Base-by-base conservation (phyloP, 2,797 vertebrate species). In the Prunella strophiata region DNA sequence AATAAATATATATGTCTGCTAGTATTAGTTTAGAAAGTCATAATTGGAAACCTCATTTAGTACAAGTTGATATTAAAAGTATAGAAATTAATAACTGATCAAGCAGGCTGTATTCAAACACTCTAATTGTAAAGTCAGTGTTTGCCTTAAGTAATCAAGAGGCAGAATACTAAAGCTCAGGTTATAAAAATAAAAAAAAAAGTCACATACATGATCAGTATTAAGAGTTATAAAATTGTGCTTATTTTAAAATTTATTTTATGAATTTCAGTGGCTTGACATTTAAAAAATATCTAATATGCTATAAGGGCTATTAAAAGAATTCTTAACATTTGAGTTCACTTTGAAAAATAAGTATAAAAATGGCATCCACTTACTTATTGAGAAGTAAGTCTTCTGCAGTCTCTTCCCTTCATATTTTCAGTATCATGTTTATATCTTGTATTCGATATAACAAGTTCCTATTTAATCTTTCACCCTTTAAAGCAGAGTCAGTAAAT, bases 251-350 rank as follows among this genome's bases (percentile, higher is more conserved):
- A 91, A 93, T 51, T n/a, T 50, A 74, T 88, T 89, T 83, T 88
- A 70, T 88, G 55, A 71, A 32, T 81, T 94, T 89, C 57, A 82
- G 40, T 84, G 42, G 26, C 67, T 84, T 96, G 76, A 93, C 79
- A 94, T 94, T 94, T 93, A 57, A 94, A 89, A 93, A 93, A 82
- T 90, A 89, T 65, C 62, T 77, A 88, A 74, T 75, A 73, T 42
- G 27, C 42, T 84, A 16, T 70, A 91, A 91, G 75, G 50, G 52
- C 70, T 91, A 66, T 92, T 95, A 86, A 93, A 94, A 81, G 38
- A 81, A 91, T 91, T 92, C 83, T 79, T 96, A 88, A 93, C n/a
- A 51, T 90, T 96, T 88, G 42, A 88, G 91, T 89, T 82, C 59
- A 73, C 45, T 91, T 95, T 47, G 55, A 92, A 86, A 94, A 84